These are phyloP conservation scores for Cybosia mesomella DNA, from an alignment of 2,888 invertebrate genomes.

Conservation along the genomic window DNA sequence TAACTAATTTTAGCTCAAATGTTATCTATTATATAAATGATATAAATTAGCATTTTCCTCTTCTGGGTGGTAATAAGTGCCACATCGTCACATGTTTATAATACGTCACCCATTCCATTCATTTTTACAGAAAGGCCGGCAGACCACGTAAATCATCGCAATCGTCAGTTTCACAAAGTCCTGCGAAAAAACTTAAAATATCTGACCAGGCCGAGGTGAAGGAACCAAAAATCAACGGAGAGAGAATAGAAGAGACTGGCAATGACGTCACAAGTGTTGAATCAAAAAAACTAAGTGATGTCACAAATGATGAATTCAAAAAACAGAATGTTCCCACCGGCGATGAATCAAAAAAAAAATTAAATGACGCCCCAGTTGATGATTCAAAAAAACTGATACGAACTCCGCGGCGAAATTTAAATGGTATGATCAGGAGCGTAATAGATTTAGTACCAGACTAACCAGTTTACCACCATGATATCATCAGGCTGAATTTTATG, in stretches of 20 bases:
- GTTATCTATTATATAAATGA: too few relatives aligned
- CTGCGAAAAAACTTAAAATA: slow-evolving; percentile 36
- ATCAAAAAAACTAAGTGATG: slow-evolving; percentile 18
- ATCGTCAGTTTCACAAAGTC: slow-evolving; percentile 27
- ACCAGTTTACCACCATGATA: too few relatives aligned
- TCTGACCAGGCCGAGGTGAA: slow-evolving; percentile 13
- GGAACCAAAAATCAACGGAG: slow-evolving; percentile 17
- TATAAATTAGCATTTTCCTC: too few relatives aligned
- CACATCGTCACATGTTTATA: neutral
- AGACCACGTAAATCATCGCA: slow-evolving; percentile 43
- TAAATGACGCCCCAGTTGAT: slow-evolving; percentile 19
- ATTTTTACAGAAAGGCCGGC: slow-evolving; percentile 33
- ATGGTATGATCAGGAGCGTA: slow-evolving; percentile 29
- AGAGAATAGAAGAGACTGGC: slow-evolving; percentile 20
- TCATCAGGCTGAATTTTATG: too few relatives aligned
- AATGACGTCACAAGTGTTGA: slow-evolving; percentile 19
- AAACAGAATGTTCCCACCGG: slow-evolving; percentile 20
- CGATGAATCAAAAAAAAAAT: slow-evolving; percentile 23
- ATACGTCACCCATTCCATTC: slow-evolving; percentile 16
- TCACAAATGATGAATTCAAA: neutral
- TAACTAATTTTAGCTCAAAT: too few relatives aligned
- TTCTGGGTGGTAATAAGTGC: too few relatives aligned
- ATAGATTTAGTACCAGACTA: too few relatives aligned
- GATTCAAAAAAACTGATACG: slow-evolving; percentile 25
- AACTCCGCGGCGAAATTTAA: slow-evolving; percentile 29